Percentiles rank a stretch among this genome's conserved stretches.
Conservation (phyloP, 2,797 vertebrate species). For the Falco berigora region DNA sequence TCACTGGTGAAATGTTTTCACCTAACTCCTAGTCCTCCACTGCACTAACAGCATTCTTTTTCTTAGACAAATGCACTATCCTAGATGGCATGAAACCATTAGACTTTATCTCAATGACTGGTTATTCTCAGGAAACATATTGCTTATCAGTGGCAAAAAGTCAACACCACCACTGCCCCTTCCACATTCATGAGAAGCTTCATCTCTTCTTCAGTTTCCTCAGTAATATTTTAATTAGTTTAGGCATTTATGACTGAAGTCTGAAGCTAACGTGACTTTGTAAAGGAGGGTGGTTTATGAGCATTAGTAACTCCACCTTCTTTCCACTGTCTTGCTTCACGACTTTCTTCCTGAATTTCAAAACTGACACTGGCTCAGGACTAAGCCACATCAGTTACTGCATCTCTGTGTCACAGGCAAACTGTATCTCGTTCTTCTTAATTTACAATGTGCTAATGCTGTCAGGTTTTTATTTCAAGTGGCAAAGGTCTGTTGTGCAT, state of each 20-base stretch:
- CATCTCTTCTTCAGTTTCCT: not conserved
- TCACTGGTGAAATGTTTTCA: not conserved
- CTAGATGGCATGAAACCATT: not conserved
- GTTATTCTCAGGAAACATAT: not conserved
- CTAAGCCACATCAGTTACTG: not conserved
- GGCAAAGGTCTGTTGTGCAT: not conserved
- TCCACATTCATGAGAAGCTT: fast-evolving
- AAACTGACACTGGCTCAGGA: not conserved
- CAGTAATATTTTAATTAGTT: not conserved
- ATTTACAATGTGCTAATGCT: not conserved
- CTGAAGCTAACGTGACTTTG: not conserved
- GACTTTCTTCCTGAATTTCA: not conserved
- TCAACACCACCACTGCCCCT: not conserved
- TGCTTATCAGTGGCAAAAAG: not conserved
- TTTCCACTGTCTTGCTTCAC: not conserved
- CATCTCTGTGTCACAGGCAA: not conserved
- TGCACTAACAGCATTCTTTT: not conserved
- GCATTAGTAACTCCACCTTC: not conserved
- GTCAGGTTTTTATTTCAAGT: not conserved
- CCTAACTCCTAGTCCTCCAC: not conserved
- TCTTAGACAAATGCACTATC: not conserved
- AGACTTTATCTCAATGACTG: not conserved
- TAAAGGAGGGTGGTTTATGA: not conserved
- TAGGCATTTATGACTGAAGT: not conserved
- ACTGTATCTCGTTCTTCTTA: not conserved